Conservation (phyloP, 2,113 vertebrate species). For the Ellobius talpinus region DNA sequence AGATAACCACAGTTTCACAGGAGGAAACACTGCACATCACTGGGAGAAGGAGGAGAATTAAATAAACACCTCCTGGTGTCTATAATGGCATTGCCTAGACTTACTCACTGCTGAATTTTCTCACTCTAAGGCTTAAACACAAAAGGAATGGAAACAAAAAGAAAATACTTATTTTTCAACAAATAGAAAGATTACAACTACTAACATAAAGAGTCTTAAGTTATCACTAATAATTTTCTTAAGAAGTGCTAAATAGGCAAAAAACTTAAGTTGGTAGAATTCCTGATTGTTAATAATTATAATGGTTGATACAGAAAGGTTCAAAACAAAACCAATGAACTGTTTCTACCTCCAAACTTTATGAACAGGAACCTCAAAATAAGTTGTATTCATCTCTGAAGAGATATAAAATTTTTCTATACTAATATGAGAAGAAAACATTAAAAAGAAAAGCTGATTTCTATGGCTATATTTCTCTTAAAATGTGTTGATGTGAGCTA, state of each 20-base stretch:
- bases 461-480: background rate
- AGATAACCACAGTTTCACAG: background rate
- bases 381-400: background rate
- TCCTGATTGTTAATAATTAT: background rate
- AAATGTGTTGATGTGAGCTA: background rate
- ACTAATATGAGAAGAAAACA: background rate
- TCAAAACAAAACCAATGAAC: fast-evolving
- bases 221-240: background rate
- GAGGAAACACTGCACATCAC: background rate
- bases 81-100: background rate
- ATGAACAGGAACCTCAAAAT: background rate
- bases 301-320: background rate
- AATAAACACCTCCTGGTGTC: background rate
- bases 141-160: background rate
- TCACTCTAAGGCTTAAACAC: background rate
- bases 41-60: background rate
- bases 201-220: background rate
- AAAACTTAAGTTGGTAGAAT: background rate
- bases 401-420: background rate
- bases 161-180: background rate
- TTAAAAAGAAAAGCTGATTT: background rate
- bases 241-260: too few species aligned
- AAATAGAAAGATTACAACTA: background rate
- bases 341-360: background rate
- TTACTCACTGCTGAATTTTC: background rate